These are phyloP conservation scores for Poeciliopsis infans DNA, from an alignment of 2,797 vertebrate genomes.

Conservation along the genomic window DNA sequence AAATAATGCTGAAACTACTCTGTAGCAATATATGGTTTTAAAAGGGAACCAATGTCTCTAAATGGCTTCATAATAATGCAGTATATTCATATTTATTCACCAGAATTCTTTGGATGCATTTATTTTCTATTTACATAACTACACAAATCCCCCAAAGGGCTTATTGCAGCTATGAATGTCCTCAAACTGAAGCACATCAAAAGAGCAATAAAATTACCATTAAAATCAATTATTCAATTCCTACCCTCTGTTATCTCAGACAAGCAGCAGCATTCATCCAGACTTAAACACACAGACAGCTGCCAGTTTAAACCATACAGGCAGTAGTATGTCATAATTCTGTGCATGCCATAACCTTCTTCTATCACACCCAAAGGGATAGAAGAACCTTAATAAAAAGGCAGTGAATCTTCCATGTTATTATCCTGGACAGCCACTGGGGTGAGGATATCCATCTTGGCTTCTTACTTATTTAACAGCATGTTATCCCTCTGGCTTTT, in stretches of 20 bases:
- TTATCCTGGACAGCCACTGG: slow-evolving; percentile 25
- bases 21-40: neutral
- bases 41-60: slow-evolving; percentile 7
- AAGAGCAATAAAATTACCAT: slow-evolving; percentile 7
- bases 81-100: slow-evolving; percentile 11
- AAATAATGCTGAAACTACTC: neutral
- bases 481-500: slow-evolving; percentile 44
- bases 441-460: slow-evolving; percentile 45
- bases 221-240: slow-evolving; percentile 15
- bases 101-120: slow-evolving; percentile 19
- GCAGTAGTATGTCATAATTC: slow-evolving; percentile 21
- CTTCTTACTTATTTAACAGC: slow-evolving; percentile 69
- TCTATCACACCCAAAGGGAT: slow-evolving; percentile 36
- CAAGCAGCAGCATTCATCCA: slow-evolving; percentile 11
- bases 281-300: slow-evolving; percentile 17
- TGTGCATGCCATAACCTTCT: slow-evolving; percentile 29
- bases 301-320: neutral
- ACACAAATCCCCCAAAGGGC: neutral
- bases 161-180: slow-evolving; percentile 17
- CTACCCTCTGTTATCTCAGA: slow-evolving; percentile 11
- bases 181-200: slow-evolving; percentile 24
- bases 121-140: slow-evolving; percentile 19
- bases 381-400: slow-evolving; percentile 36
- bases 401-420: slow-evolving; percentile 41
- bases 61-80: slow-evolving; percentile 9